Conservation (phyloP, 2,888 invertebrate genomes). For the Spisula subtruncata region DNA sequence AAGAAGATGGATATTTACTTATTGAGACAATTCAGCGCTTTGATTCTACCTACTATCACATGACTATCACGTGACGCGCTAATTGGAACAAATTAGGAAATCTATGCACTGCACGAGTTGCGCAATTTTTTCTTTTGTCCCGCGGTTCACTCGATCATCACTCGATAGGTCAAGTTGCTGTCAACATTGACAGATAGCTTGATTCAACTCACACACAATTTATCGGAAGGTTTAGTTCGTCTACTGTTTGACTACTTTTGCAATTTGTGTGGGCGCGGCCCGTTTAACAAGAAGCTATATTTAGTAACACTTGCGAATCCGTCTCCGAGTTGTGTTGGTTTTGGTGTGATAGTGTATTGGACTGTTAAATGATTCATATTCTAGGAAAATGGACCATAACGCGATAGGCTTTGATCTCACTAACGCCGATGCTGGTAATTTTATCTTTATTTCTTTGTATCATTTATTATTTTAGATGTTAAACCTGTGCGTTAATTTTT, state of each 20-base stretch:
- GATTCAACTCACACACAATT: no score
- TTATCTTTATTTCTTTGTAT: neutral
- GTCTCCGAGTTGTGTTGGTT: no score
- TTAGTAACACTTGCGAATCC: neutral
- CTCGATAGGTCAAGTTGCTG: neutral
- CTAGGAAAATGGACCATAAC: slow-evolving; percentile 51
- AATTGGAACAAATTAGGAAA: neutral
- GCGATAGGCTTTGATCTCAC: slow-evolving; percentile 72
- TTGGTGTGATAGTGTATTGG: neutral
- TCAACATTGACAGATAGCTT: no score
- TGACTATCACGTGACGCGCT: slow-evolving; percentile 47
- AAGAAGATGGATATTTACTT: neutral
- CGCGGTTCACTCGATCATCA: neutral
- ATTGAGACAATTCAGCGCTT: neutral
- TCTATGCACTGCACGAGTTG: slow-evolving; percentile 4
- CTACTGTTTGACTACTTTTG: neutral
- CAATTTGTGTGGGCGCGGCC: slow-evolving; percentile 15
- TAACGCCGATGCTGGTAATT: slow-evolving; percentile 48
- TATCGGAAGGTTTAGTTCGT: no score
- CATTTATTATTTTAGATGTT: neutral
- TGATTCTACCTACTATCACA: slow-evolving; percentile 1
- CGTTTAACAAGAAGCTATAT: slow-evolving; percentile 21
- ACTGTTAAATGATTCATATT: neutral
- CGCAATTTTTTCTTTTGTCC: neutral
- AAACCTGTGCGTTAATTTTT: neutral